phyloP scores from a whole-genome alignment of 2,113 vertebrate species.

The Chaetura pelagica region DNA sequence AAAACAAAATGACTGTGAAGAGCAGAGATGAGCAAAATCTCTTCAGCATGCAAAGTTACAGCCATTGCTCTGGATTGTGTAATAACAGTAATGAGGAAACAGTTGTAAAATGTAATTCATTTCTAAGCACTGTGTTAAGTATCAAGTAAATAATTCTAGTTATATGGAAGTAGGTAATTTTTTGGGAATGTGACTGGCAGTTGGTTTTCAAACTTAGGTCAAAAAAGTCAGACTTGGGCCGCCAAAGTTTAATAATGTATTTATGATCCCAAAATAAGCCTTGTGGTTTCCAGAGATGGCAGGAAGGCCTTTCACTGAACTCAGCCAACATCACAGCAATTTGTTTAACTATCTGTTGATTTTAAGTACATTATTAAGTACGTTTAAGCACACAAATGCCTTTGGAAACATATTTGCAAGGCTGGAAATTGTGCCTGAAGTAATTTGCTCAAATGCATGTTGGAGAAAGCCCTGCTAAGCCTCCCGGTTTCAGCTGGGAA shows the following conservation, averaged over 20 bases:
- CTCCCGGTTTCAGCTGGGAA: not conserved
- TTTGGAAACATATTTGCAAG: not conserved
- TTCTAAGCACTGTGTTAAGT: not conserved
- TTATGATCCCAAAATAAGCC: not conserved
- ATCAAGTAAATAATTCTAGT: not conserved
- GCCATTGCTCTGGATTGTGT: not conserved
- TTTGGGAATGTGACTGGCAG: not conserved
- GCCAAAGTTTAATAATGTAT: accelerated
- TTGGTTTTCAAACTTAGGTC: not conserved
- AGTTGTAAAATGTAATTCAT: not conserved
- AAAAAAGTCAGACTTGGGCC: not conserved
- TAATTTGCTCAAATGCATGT: not conserved
- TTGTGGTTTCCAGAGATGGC: not conserved
- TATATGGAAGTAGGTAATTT: not conserved
- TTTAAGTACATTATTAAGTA: not conserved
- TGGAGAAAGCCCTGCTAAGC: accelerated
- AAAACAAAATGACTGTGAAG: accelerated
- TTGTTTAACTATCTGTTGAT: no score
- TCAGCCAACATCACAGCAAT: not conserved
- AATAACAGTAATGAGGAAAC: no score
- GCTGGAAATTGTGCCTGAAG: not conserved
- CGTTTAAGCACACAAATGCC: no score
- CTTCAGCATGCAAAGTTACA: not conserved
- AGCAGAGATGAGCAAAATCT: not conserved
- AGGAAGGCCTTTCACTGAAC: not conserved